phyloP scores from a whole-genome alignment of 2,888 invertebrate genomes.

The Biston stratarius region DNA sequence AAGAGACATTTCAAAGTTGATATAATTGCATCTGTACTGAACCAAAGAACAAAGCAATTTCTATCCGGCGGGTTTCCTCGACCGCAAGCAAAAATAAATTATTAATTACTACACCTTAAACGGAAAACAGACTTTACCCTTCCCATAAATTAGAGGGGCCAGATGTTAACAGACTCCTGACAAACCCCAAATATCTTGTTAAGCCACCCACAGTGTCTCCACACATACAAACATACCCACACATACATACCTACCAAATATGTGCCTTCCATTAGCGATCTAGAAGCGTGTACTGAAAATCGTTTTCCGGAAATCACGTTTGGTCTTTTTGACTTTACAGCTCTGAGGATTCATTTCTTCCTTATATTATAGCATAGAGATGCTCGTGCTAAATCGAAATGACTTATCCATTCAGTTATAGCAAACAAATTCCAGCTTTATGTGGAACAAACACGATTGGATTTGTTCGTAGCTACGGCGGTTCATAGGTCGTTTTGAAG shows the following conservation, averaged over 20 bases:
- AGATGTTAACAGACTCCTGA: slow-evolving; percentile 82
- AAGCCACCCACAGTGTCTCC: slow-evolving; percentile 76
- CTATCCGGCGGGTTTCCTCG: slow-evolving; percentile 49
- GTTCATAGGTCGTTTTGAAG: slow-evolving; percentile 52
- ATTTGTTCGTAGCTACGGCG: not conserved
- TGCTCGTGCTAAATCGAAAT: slow-evolving; percentile 51
- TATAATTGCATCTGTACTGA: slow-evolving; percentile 54
- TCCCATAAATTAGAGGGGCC: slow-evolving; percentile 80
- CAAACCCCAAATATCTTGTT: slow-evolving; percentile 84
- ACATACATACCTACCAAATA: slow-evolving; percentile 44
- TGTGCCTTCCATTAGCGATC: slow-evolving; percentile 48
- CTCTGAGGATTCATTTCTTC: slow-evolving; percentile 73
- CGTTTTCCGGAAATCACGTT: slow-evolving; percentile 28
- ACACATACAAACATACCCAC: slow-evolving; percentile 51
- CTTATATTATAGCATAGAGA: slow-evolving; percentile 79
- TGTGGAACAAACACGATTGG: fast-evolving
- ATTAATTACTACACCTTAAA: slow-evolving; percentile 82
- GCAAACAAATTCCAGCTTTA: slow-evolving; percentile 48
- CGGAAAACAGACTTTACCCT: slow-evolving; percentile 76
- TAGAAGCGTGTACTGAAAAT: slow-evolving; percentile 34
- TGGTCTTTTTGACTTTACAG: slow-evolving; percentile 74
- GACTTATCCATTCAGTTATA: slow-evolving; percentile 32
- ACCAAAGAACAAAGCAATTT: slow-evolving; percentile 39
- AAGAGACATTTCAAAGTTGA: slow-evolving; percentile 38
- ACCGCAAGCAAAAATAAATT: slow-evolving; percentile 78